These are phyloP conservation scores for Parotocinclus haroldoi DNA, from an alignment of 2,797 vertebrate genomes.

Conservation along the genomic window DNA sequence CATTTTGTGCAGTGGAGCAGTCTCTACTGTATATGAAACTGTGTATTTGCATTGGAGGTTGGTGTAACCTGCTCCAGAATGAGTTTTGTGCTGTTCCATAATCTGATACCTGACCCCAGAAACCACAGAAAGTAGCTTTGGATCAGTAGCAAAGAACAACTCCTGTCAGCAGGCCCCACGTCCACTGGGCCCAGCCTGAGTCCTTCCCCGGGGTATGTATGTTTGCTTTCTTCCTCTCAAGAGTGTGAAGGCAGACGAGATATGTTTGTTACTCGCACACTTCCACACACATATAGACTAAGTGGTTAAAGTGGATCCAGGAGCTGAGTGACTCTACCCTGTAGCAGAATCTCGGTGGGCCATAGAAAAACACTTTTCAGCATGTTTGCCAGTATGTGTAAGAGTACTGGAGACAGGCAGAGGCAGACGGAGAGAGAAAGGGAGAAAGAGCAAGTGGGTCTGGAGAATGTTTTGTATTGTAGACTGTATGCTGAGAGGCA, in stretches of 20 bases:
- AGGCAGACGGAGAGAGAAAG: constrained; percentile 5
- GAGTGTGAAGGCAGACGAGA: constrained; percentile 21
- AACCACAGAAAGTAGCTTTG: constrained; percentile 6
- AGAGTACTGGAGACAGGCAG: constrained; percentile 18
- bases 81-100: not conserved
- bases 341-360: constrained; percentile 60
- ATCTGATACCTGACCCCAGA: not conserved
- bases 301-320: constrained; percentile 60
- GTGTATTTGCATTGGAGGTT: constrained; percentile 12
- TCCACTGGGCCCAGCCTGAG: constrained; percentile 4
- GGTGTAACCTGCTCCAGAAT: constrained; percentile 3
- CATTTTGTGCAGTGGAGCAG: not conserved
- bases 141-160: constrained; percentile 14
- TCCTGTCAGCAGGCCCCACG: constrained; percentile 22
- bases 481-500: constrained; percentile 56
- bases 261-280: constrained; percentile 30
- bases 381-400: constrained; percentile 35
- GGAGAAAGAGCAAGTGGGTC: not conserved
- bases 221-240: constrained; percentile 28
- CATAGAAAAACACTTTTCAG: constrained; percentile 66
- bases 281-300: constrained; percentile 36
- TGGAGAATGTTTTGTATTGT: constrained; percentile 59
- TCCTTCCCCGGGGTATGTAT: constrained; percentile 16
- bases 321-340: constrained; percentile 70
- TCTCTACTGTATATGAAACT: constrained; percentile 4